Conservation (phyloP, 2,797 vertebrate genomes). For the Poeciliopsis infans region DNA sequence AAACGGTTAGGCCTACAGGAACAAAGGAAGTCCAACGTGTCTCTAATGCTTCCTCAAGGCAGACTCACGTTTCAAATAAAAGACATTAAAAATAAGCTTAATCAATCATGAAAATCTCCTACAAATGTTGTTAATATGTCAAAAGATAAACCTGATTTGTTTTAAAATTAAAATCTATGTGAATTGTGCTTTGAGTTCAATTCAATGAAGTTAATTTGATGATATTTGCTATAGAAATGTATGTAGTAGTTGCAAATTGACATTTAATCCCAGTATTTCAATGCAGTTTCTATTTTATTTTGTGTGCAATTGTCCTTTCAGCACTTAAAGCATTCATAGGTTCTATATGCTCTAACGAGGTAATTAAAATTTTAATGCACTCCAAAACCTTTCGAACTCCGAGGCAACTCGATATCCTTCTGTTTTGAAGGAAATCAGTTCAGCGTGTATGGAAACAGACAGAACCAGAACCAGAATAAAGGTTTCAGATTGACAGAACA, state of each 20-base stretch:
- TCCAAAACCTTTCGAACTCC: neutral
- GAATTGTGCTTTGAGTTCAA: neutral
- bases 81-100: neutral
- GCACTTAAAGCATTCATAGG: neutral
- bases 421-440: neutral
- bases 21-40: neutral
- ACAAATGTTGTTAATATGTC: neutral
- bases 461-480: slow-evolving; percentile 13
- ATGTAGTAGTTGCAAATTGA: neutral
- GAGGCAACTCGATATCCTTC: neutral
- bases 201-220: neutral
- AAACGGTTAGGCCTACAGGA: neutral
- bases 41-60: neutral
- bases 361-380: neutral
- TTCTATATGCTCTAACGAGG: neutral
- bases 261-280: neutral
- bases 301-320: neutral
- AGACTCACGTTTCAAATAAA: neutral
- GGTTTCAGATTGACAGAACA: slow-evolving; percentile 10
- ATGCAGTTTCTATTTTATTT: neutral
- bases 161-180: neutral
- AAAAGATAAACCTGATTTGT: neutral
- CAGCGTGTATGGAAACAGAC: neutral
- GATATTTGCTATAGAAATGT: neutral
- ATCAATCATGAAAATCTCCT: neutral